These are phyloP conservation scores for Grammomys dolichurus DNA, from an alignment of 2,113 vertebrate genomes.

Conservation along the genomic window DNA sequence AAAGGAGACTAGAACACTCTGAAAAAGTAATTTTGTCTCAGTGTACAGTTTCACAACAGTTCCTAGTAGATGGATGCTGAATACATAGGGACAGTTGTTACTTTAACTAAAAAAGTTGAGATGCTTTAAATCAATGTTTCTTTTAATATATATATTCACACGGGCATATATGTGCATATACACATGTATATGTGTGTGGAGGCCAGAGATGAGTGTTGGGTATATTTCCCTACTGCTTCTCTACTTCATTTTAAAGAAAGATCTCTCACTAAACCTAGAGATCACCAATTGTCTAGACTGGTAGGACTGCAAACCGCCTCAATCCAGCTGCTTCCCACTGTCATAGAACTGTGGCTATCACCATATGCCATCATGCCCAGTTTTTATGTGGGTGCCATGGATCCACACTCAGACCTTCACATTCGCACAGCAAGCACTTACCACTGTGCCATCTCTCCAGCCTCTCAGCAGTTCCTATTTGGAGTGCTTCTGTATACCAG, in stretches of 20 bases:
- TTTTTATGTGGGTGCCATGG: not conserved
- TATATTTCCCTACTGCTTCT: not conserved
- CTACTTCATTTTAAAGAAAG: not conserved
- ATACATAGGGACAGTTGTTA: not conserved
- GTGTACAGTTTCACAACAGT: conserved; percentile 37
- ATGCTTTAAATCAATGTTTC: not conserved
- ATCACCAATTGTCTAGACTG: not conserved
- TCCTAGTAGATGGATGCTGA: not conserved
- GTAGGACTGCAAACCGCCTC: not conserved
- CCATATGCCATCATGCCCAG: too few relatives aligned
- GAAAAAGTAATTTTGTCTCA: conserved; percentile 65
- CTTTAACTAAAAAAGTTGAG: conserved; percentile 8
- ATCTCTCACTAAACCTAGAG: not conserved
- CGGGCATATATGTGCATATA: not conserved
- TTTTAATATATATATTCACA: not conserved
- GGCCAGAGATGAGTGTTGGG: not conserved
- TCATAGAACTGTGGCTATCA: not conserved
- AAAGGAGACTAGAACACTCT: not conserved
- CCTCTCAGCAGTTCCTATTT: not conserved
- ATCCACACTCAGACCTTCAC: not conserved
- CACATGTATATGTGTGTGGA: not conserved
- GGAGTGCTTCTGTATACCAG: not conserved
- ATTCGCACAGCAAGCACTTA: not conserved
- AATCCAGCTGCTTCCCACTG: too few relatives aligned
- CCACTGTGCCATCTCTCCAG: not conserved